Base-by-base conservation (phyloP, 2,888 invertebrate genomes). In the Schizaphis graminum region DNA sequence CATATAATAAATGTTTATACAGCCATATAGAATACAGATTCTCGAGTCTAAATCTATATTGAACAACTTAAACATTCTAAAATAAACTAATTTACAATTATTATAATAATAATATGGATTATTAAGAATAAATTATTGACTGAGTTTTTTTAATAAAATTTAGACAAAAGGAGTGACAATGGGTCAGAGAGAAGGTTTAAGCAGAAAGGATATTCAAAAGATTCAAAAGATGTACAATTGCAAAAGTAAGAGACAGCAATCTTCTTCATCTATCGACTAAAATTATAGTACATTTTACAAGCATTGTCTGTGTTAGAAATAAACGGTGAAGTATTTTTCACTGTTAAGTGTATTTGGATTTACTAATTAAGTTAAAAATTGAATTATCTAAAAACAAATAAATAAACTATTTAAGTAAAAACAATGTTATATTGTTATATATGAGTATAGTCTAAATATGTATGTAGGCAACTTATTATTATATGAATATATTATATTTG, bases 161-260 rank as follows among this genome's bases (percentile, higher is more conserved):
- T 95, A 95, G 95, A 94, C 95, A 21, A 85, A 93, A 56, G 95
- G 95, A 94, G 95, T 95, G 92, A 95, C 95, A 89, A 95, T 98
- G 95, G 98, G 98, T 0, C 98, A 98, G 95, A 96, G 98, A 26
- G 97, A 97, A 94, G 98, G 98, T 0, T 97, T 98, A 95, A 98
- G 98, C 94, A 96, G 96, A 35, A 97, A 96, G 1, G 98, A 98
- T 95, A 97, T 98, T 24, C 96, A 96, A 95, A 98, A 98, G 96
- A 96, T 98, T 28, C 97, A 97, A 95, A 96, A 96, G 94, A 98
- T 98, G 98, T 98, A 98, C 95, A 97, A 97, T 89, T 98, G 98
- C 95, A 95, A 95, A 88, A 95, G 95, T 94, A 95, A 95, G 92
- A 86, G 88, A 88, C 92, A 93, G 91, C 93, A 93, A n/a, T 94